Conservation (phyloP, 2,888 invertebrate genomes). For the Ferrisia virgata region DNA sequence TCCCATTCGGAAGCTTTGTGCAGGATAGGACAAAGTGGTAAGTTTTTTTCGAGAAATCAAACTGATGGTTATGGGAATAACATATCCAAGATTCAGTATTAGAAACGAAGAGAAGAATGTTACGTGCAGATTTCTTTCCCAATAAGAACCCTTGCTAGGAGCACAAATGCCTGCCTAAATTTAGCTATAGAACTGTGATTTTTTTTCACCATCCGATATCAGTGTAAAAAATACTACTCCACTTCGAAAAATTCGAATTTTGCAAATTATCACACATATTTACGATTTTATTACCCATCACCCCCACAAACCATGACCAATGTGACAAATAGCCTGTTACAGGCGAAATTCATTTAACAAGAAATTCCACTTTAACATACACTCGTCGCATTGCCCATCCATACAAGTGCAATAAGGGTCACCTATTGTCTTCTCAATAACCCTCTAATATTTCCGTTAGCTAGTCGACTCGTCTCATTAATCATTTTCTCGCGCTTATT, state of each 20-base stretch:
- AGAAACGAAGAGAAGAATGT: no score
- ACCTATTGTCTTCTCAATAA: conserved; percentile 19
- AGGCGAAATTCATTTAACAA: conserved; percentile 32
- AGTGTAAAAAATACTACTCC: no score
- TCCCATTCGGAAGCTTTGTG: no score
- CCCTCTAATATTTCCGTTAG: conserved; percentile 15
- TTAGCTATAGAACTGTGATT: no score
- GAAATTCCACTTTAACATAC: conserved; percentile 42
- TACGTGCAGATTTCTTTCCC: no score
- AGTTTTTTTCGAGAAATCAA: no score
- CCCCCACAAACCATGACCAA: conserved; percentile 19
- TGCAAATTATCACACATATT: not conserved
- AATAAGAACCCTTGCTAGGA: no score
- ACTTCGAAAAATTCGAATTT: not conserved
- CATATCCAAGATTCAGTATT: no score
- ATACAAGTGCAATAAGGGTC: conserved; percentile 32
- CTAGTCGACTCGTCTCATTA: conserved; percentile 7
- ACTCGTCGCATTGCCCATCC: conserved; percentile 4
- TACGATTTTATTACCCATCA: not conserved
- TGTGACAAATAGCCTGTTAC: conserved; percentile 36
- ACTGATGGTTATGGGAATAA: no score
- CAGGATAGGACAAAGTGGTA: no score
- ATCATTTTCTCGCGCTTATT: not conserved
- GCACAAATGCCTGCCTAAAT: no score
- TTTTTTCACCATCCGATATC: no score